These are phyloP conservation scores for Elgonia sp. DNA, from an alignment of 2,888 invertebrate genomes.

Conservation along the genomic window DNA sequence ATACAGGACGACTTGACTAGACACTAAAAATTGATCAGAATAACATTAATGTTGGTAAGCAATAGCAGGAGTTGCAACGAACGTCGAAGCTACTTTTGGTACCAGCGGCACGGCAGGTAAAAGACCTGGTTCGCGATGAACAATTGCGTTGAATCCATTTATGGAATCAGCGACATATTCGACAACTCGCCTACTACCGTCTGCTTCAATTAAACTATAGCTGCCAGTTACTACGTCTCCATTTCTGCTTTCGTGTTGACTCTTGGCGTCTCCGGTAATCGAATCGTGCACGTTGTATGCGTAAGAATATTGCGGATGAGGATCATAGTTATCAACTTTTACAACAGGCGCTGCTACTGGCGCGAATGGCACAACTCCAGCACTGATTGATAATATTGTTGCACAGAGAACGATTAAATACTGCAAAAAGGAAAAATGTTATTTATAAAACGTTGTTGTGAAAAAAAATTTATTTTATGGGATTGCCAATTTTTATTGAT, in stretches of 20 bases:
- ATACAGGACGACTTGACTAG: constrained; percentile 75
- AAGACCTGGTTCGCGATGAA: constrained; percentile 83
- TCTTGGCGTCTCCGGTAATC: constrained; percentile 84
- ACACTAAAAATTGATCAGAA: constrained; percentile 62
- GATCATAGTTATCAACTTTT: constrained; percentile 81
- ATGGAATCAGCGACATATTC: constrained; percentile 84
- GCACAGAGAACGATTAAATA: constrained; percentile 30
- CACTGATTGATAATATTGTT: constrained; percentile 64
- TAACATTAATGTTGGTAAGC: constrained; percentile 72
- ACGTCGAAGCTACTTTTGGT: constrained; percentile 63
- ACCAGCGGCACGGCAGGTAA: constrained; percentile 71
- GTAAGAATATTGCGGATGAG: constrained; percentile 84
- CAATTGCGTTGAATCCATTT: constrained; percentile 85
- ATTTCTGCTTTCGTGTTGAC: constrained; percentile 83
- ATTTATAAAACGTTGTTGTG: neutral
- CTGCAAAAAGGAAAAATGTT: constrained; percentile 39
- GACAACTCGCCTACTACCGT: constrained; percentile 84
- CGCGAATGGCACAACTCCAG: constrained; percentile 79
- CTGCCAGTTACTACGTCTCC: constrained; percentile 84
- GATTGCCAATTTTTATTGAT: too few species aligned
- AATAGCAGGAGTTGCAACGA: constrained; percentile 72
- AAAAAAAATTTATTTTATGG: too few species aligned
- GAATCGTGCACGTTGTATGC: constrained; percentile 84
- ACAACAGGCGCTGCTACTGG: constrained; percentile 76
- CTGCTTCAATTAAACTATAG: constrained; percentile 85